Conservation (phyloP, 1,140 invertebrate genomes). For the Panonychus citri region DNA sequence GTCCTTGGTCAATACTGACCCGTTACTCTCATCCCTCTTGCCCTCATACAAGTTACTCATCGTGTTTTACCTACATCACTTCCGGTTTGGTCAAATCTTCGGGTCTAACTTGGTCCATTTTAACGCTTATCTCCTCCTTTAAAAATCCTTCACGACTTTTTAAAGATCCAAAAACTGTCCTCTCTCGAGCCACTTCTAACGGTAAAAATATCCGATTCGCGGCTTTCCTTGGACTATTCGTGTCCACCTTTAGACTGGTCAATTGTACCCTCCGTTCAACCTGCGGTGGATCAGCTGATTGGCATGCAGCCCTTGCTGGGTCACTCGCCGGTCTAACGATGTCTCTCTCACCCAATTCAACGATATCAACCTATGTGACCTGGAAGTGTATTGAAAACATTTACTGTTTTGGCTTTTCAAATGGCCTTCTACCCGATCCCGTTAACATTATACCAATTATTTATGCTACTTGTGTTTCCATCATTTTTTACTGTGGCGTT, state of each 20-base stretch:
- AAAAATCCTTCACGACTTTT: background rate
- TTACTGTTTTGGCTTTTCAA: constrained; percentile 4
- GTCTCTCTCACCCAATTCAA: constrained; percentile 10
- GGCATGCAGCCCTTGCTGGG: constrained; percentile 11
- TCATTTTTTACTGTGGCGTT: constrained; percentile 49
- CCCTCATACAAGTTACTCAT: too few species aligned
- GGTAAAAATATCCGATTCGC: background rate
- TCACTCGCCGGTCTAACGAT: constrained; percentile 11
- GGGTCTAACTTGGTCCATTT: too few species aligned
- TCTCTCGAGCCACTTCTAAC: background rate
- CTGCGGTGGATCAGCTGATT: background rate
- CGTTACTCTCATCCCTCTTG: too few species aligned
- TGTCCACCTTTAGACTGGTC: constrained; percentile 2
- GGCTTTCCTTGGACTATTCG: background rate
- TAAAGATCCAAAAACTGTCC: background rate
- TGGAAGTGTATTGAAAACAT: constrained; percentile 14
- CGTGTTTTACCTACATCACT: background rate
- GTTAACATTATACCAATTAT: constrained; percentile 34
- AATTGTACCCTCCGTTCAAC: constrained; percentile 11
- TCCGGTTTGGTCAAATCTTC: background rate
- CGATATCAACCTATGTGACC: constrained; percentile 11
- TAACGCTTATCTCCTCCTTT: background rate
- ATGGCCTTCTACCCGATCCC: constrained; percentile 19
- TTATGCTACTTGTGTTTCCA: constrained; percentile 50
- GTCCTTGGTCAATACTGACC: too few species aligned